Evolutionary conservation across 1,140 invertebrate species (phyloP).

Genomic region (Camponotus pennsylvanicus): DNA sequence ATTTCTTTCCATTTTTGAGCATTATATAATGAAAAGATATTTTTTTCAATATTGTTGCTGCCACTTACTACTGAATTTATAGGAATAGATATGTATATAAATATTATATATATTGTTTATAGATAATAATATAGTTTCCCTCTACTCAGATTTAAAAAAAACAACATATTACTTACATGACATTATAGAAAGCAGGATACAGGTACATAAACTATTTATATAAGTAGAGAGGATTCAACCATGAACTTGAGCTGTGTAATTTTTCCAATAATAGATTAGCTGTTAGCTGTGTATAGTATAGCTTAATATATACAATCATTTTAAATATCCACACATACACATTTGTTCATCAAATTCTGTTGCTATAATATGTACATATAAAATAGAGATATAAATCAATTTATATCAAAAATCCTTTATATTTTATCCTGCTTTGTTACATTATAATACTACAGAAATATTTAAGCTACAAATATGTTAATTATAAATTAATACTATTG

Average conservation of each 20-base stretch:
- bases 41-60: conserved; percentile 70
- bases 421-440: not conserved
- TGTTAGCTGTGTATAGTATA: not conserved
- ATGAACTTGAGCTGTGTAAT: conserved; percentile 52
- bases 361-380: not conserved
- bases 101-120: not conserved
- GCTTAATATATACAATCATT: not conserved
- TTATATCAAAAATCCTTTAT: not conserved
- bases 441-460: conserved; percentile 11
- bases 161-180: not conserved
- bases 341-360: not conserved
- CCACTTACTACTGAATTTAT: conserved; percentile 47
- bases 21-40: conserved; percentile 71
- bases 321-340: not conserved
- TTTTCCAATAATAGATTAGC: conserved; percentile 58
- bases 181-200: not conserved
- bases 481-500: not conserved
- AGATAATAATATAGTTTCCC: not conserved
- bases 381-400: not conserved
- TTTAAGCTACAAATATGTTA: not conserved
- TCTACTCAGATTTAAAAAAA: not conserved
- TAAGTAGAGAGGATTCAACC: conserved; percentile 11
- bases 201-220: not conserved
- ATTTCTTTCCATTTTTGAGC: conserved; percentile 78
- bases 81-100: no score